Percentiles rank a stretch among this genome's conserved stretches.
These are phyloP conservation scores for Mechanitis mazaeus DNA, from an alignment of 2,888 invertebrate genomes.

Conservation along the genomic window DNA sequence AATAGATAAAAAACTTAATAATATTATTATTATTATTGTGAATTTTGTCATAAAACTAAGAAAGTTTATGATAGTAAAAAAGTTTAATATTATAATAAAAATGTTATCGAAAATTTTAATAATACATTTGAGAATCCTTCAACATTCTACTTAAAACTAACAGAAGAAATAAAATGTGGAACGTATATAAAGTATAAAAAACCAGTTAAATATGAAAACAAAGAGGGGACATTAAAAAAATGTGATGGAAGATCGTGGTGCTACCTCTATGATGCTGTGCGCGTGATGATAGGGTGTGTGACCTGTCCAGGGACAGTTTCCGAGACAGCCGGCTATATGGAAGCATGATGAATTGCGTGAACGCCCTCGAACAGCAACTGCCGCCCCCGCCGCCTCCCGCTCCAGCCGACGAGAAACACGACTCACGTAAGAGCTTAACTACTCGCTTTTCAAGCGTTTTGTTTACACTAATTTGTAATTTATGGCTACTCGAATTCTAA, in stretches of 20 bases:
- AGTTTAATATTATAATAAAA: no score
- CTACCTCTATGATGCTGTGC: slow-evolving; percentile 8
- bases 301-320: slow-evolving; percentile 85
- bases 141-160: no score
- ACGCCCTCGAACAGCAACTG: slow-evolving; percentile 93
- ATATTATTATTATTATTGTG: no score
- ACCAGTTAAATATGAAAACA: no score
- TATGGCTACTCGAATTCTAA: slow-evolving; percentile 8
- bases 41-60: no score
- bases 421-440: slow-evolving; percentile 60
- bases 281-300: slow-evolving; percentile 29
- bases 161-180: no score
- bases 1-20: no score
- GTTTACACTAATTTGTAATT: slow-evolving; percentile 1
- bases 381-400: slow-evolving; percentile 79
- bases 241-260: neutral
- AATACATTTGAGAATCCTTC: no score
- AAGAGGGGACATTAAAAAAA: no score
- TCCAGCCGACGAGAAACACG: slow-evolving; percentile 70
- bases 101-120: no score
- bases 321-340: slow-evolving; percentile 94
- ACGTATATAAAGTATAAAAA: no score
- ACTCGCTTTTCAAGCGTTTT: slow-evolving; percentile 24
- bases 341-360: slow-evolving; percentile 97
- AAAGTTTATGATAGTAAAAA: no score